Evolutionary conservation across 2,888 invertebrate species (phyloP).

Genomic region (Trachelus iudaicus): DNA sequence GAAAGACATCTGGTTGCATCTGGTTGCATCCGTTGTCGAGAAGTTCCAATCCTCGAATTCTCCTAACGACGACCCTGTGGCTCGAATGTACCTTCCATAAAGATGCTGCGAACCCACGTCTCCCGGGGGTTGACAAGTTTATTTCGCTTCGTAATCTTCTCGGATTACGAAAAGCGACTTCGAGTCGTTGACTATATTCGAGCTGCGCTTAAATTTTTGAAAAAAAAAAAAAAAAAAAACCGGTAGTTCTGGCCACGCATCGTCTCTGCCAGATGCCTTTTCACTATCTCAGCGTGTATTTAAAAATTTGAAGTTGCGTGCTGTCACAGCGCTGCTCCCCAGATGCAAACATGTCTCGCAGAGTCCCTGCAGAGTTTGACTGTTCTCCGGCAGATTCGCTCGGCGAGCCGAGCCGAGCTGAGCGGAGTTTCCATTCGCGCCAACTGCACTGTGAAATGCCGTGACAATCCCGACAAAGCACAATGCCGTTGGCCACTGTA

Average conservation of each 20-base stretch:
- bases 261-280: background rate
- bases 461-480: conserved; percentile 27
- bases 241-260: background rate
- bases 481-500: conserved; percentile 32
- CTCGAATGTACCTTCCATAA: conserved; percentile 21
- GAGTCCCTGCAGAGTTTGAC: background rate
- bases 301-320: background rate
- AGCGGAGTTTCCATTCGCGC: conserved; percentile 27
- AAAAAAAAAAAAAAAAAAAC: background rate
- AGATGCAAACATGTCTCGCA: background rate
- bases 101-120: conserved; percentile 41
- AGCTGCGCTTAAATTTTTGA: background rate
- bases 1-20: conserved; percentile 18
- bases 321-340: background rate
- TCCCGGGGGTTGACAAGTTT: conserved; percentile 53
- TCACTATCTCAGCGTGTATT: background rate
- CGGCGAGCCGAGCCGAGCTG: background rate
- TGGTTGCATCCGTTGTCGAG: conserved; percentile 4
- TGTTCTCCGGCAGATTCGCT: background rate
- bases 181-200: background rate
- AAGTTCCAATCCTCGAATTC: conserved; percentile 1
- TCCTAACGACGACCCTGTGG: conserved; percentile 1
- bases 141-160: conserved; percentile 56
- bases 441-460: conserved; percentile 50
- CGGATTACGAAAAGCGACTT: conserved; percentile 42